Base-by-base conservation (phyloP, 2,797 vertebrate genomes). In the Lacerta viridis region DNA sequence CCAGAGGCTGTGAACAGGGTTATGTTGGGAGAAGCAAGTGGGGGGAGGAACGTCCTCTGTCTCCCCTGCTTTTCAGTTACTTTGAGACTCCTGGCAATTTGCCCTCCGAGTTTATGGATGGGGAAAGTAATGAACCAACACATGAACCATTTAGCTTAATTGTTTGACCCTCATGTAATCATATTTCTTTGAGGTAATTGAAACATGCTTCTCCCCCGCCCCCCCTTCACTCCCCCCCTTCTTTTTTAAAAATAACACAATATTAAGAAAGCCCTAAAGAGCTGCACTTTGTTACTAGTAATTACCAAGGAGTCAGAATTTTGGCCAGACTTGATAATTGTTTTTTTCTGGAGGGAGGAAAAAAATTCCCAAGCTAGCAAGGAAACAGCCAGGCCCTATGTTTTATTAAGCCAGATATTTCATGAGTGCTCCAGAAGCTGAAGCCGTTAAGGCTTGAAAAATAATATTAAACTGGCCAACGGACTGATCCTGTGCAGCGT, bases 181-280 rank as follows among this genome's bases (percentile, higher is more conserved):
- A 2, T 72, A 82, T 89, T 85, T 69, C 90, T 83, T 15, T 1
- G 27, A 84, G 41, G n/a, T 68, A 89, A 89, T 0, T 3, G 88
- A 61, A 89, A 87, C 0, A 0, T 39, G 0, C 39, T 75, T 69
- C 64, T 61, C 15, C 74, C 33, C 55, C 46, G 7, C 36, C 3
- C 41, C 41, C 41, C 39, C 13, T 74, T 23, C 71, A 23, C 59
- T 59, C 43, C 72, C 4, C 74, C 6, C 2, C 43, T 75, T 2
- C 0, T 0, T 1, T 1, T 33, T 7, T 2, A 1, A 10, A 43
- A 86, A 33, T 0, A 3, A 25, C n/a, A 7, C 69, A 87, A 87
- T 82, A 83, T 3, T 7, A 90, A 64, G 79, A 88, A 87, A 95
- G 59, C 75, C 46, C 85, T 87, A 27, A 80, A 71, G 80, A 88